These are phyloP conservation scores for Perithous albicinctus DNA, from an alignment of 2,888 invertebrate species.

Conservation along the genomic window DNA sequence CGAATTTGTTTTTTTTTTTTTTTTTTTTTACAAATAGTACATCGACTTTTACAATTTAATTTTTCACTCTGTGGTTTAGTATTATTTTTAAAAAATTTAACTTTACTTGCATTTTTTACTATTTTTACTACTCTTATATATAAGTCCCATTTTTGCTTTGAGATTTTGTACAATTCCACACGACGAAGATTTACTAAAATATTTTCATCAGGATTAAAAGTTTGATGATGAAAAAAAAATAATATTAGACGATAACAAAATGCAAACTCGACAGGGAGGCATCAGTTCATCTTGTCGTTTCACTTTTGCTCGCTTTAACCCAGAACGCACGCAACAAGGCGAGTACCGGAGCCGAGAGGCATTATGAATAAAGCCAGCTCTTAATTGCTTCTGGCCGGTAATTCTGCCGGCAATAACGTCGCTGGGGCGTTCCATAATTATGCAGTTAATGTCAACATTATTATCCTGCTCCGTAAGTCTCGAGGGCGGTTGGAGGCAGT, in stretches of 20 bases:
- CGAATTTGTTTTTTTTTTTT: too few relatives aligned
- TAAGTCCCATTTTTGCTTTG: neutral
- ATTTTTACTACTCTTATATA: neutral
- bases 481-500: conserved; percentile 57
- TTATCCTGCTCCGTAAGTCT: conserved; percentile 76
- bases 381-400: conserved; percentile 80
- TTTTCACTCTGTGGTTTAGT: too few relatives aligned
- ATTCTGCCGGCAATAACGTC: conserved; percentile 81
- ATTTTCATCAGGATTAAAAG: neutral
- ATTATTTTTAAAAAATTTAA: neutral
- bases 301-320: conserved; percentile 42
- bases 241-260: conserved; percentile 38
- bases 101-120: neutral
- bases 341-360: conserved; percentile 62
- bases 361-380: conserved; percentile 79
- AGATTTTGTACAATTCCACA: neutral
- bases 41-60: too few relatives aligned
- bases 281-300: conserved; percentile 39
- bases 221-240: conserved; percentile 32
- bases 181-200: neutral
- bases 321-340: conserved; percentile 46
- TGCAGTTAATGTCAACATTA: conserved; percentile 83
- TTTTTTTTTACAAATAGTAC: too few relatives aligned
- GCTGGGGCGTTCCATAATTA: conserved; percentile 81
- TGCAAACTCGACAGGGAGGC: conserved; percentile 51